These are phyloP conservation scores for Synaphobranchus kaupii DNA, from an alignment of 2,797 vertebrate species.

Conservation along the genomic window DNA sequence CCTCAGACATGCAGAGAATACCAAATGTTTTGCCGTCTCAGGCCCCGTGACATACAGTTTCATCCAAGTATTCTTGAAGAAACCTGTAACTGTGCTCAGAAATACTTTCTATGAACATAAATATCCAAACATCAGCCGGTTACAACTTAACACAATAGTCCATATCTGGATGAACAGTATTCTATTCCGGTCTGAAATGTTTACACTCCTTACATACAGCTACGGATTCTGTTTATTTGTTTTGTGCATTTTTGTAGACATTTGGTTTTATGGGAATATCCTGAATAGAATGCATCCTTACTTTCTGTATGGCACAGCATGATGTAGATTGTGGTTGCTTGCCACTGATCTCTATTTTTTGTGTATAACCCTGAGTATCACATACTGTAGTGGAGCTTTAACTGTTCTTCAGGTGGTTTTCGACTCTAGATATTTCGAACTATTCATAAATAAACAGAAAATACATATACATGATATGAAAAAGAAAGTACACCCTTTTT, in stretches of 20 bases:
- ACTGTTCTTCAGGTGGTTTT: neutral
- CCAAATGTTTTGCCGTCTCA: neutral
- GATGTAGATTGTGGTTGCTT: neutral
- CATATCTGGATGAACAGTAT: neutral
- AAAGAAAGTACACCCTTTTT: neutral
- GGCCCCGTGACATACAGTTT: neutral
- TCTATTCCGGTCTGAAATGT: neutral
- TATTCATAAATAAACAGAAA: neutral
- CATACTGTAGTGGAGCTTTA: neutral
- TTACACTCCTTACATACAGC: neutral
- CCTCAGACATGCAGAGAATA: constrained; percentile 26
- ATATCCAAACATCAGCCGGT: neutral
- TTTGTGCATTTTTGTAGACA: neutral
- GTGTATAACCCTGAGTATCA: neutral
- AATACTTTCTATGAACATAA: neutral
- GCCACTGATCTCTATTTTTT: neutral
- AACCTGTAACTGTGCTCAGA: neutral
- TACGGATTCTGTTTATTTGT: neutral
- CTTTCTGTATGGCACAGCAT: neutral
- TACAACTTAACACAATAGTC: neutral
- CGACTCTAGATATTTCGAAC: neutral
- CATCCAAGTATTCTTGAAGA: neutral
- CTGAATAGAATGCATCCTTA: neutral
- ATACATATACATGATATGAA: neutral
- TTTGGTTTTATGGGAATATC: neutral